Evolutionary conservation across 30 jellyfish, hydroid and myxozoan species (phyloP), one percentile per base, ranked within the genome.

Genomic region (Turritopsis dohrnii): DNA sequence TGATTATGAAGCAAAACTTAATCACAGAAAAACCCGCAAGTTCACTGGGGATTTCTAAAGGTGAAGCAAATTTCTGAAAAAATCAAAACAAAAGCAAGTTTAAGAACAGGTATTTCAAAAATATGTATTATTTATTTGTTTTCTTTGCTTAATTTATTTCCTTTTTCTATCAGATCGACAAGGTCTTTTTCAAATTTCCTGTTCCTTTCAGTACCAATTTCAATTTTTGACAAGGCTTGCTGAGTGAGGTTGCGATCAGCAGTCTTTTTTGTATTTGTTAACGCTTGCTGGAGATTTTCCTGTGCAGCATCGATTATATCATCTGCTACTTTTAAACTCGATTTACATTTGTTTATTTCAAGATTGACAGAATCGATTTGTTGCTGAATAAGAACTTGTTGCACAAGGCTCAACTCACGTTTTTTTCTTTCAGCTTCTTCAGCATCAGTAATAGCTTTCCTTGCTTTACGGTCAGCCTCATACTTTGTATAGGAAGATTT

Each of bases 241-340:
- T 84, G 91, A 28, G 54, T 53, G 29, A n/a, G 28, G n/a, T 66
- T 74, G 53, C 88, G 31, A 23, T 52, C 41, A 29, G 74, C 7
- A 21, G 25, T 84, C 53, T 28, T 66, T 24, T 74, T 52, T 18
- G 81, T 24, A n/a, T 74, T 52, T 18, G 81, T 24, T 18, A 74
- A 89, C 17, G 23, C 86, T 5, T 84, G 30, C 54, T 84, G 89
- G 21, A 84, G 91, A 24, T 84, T 80, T 60, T 27, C 30, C 29
- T 74, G 74, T 9, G 66, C 91, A 18, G 74, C 69, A 21, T 30
- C 81, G 21, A 84, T 84, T 8, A 66, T 65, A 21, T 76, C 80
- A 25, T 84, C 81, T 74, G 91, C 91, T 20, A 52, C 84, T 27
- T 21, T 9, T 29, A 74, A 20, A n/a, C 91, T 66, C 41, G 71